Base-by-base conservation (phyloP, 2,113 vertebrate genomes). In the Heterotilapia buettikoferi region DNA sequence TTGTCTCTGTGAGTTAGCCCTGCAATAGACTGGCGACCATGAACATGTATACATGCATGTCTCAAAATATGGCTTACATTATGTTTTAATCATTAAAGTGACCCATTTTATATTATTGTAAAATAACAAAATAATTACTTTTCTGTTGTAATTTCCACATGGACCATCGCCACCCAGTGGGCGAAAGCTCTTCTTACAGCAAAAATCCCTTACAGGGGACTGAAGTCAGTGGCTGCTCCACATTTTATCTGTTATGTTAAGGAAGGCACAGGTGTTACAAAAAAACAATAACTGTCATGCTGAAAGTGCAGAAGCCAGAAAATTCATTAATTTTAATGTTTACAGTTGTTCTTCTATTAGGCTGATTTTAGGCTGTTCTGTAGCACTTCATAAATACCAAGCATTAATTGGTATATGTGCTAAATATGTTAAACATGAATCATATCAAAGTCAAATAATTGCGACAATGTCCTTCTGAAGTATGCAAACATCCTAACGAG, bases 141-240 rank as follows among this genome's bases (percentile, higher is more conserved):
- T 71, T 71, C 7, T 71, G 36, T 71, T 71, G 63, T 40, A 24
- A 71, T 71, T 71, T 40, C 12, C 36, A 71, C n/a, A 1, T 40
- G 36, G 24, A 80, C 45, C n/a, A 52, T 38, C 45, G 38, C 88
- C 89, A 91, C 73, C 92, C 29, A 83, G 90, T 84, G 93, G 84
- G 50, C 1, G 6, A 18, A 83, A 13, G 6, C 3, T n/a, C 11
- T 40, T 54, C 56, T 82, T 57, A 45, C 66, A 43, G 38, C 12
- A 71, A 45, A 73, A 47, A 73, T 16, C 13, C 38, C 21, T 71
- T 3, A 71, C 7, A 71, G 63, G 3, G n/a, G 66, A 45, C 66
- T 10, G 21, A 71, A 26, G 21, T 29, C 21, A 47, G 21, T 29
- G 14, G 68, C 40, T 47, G 40, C 21, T 29, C 68, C 40, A 71